Base-by-base conservation (phyloP, 2,888 invertebrate genomes). In the Sipha maydis region DNA sequence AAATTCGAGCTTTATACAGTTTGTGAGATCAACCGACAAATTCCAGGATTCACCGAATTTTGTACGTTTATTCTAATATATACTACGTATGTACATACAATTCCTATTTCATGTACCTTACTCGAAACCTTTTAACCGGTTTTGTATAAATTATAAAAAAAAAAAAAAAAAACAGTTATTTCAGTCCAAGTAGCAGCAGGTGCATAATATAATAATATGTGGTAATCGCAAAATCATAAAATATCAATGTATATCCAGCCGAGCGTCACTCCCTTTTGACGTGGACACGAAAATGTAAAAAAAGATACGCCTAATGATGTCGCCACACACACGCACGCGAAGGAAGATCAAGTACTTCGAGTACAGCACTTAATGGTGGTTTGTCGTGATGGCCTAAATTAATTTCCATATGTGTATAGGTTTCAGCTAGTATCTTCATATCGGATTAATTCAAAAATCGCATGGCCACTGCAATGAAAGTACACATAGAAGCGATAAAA, bases 381-480 rank as follows among this genome's bases (percentile, higher is more conserved):
- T 86, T 86, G 79, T 21, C 86, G 86, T 86, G 86, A 86, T 75
- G 86, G 14, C 61, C 80, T 28, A 73, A 56, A 86, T 86, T 86
- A 86, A 41, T 71, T 28, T 71, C 25, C 7, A 19, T 25, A 19
- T 14, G 3, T 14, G 11, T 48, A 14, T 48, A 9, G 14, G 48
- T 48, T 14, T 69, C 54, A 21, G 0, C n/a, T 31, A 78, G 71
- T 69, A 54, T 79, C 56, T 71, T 79, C 86, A 9, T 9, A 5
- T 56, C 2, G 67, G n/a, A 41, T 56, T 80, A 80, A 86, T 86
- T 86, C 86, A 14, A 61, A 86, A 71, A 80, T 86, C 71, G 86
- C 86, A 86, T 86, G 86, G n/a, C 31, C 4, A 71, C 25, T 11
- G n/a, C n/a, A 19, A 34, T 11, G 21, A n/a, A 21, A 61, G 5